These are phyloP conservation scores for Lasioglossum marginatum DNA, from an alignment of 2,888 invertebrate species.

Conservation along the genomic window DNA sequence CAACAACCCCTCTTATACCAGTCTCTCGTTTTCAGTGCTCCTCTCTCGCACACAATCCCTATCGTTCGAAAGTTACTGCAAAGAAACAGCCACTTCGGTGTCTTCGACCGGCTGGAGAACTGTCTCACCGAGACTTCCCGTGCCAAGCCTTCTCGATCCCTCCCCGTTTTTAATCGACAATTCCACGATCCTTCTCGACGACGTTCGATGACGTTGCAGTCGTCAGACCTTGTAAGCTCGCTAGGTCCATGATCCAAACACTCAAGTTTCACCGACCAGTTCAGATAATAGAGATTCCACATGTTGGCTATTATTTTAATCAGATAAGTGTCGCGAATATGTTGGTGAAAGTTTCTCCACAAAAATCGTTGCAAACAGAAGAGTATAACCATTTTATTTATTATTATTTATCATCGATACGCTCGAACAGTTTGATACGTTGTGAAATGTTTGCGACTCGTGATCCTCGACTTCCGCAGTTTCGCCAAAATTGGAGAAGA, in stretches of 20 bases:
- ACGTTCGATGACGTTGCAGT: background rate
- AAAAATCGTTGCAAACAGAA: background rate
- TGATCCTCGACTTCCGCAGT: background rate
- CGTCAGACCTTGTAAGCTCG: background rate
- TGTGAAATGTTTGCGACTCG: background rate
- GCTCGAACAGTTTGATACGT: background rate
- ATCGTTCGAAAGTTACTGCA: constrained; percentile 38
- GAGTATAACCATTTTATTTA: background rate
- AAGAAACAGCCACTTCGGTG: constrained; percentile 26
- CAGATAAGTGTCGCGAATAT: background rate
- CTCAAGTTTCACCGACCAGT: background rate
- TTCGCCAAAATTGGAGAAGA: too few species aligned
- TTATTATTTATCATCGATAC: background rate
- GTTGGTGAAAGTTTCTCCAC: background rate
- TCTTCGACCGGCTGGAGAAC: constrained; percentile 1
- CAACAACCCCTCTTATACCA: constrained; percentile 39
- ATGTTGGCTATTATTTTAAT: background rate
- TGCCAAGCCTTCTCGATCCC: background rate
- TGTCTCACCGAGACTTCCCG: background rate
- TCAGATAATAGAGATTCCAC: background rate
- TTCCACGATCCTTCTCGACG: background rate
- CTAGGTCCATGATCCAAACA: background rate
- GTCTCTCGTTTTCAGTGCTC: background rate
- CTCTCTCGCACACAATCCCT: constrained; percentile 12
- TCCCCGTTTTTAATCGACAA: background rate